phyloP scores from a whole-genome alignment of 2,113 vertebrate species.

The Triplophysa siluroides region DNA sequence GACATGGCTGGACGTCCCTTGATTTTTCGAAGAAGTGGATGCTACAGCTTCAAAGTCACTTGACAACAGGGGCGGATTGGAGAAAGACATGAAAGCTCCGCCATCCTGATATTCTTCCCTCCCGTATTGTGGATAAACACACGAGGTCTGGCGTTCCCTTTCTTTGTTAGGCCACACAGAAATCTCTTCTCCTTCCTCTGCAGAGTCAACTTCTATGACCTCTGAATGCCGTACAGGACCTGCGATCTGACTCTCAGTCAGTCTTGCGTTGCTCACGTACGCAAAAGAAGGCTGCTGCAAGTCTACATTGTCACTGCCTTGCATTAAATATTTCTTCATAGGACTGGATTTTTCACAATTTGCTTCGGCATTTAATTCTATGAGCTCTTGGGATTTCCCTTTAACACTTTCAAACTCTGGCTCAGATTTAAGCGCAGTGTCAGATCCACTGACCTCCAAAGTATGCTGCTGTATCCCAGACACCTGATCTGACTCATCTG shows the following conservation, averaged over 20 bases:
- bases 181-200: constrained; percentile 55
- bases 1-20: constrained; percentile 25
- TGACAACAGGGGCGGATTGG: constrained; percentile 13
- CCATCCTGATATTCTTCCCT: constrained; percentile 27
- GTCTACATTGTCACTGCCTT: constrained; percentile 45
- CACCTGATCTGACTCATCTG: constrained; percentile 46
- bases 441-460: constrained; percentile 78
- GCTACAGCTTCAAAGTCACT: constrained; percentile 44
- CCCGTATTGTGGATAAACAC: constrained; percentile 15
- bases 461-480: constrained; percentile 51
- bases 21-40: constrained; percentile 46
- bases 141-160: constrained; percentile 25
- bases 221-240: constrained; percentile 34
- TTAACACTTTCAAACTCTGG: constrained; percentile 54
- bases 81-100: constrained; percentile 31
- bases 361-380: constrained; percentile 51
- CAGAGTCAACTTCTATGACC: constrained; percentile 56
- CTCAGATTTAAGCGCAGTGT: constrained; percentile 71
- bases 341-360: constrained; percentile 55
- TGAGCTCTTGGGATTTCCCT: constrained; percentile 50
- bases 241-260: constrained; percentile 40
- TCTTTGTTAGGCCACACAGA: constrained; percentile 48
- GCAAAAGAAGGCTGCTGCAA: constrained; percentile 50
- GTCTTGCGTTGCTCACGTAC: constrained; percentile 42
- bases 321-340: constrained; percentile 59